Evolutionary conservation across 2,797 vertebrate species (phyloP), one percentile per base, ranked within the genome.

Genomic region (Tenualosa thibaudeaui): DNA sequence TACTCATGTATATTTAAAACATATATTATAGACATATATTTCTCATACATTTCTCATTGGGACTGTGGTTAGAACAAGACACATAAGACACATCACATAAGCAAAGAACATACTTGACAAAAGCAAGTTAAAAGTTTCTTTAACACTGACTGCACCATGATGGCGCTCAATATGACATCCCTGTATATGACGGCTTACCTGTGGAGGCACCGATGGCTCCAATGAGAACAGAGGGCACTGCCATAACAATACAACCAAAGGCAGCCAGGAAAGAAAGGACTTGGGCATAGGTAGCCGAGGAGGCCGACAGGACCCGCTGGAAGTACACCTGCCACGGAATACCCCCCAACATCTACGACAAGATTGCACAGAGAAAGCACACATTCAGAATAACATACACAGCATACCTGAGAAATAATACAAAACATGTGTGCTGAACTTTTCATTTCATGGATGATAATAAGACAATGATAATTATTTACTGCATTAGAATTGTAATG

Each of bases 251-350:
- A 89, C 98, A 99, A 83, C 98, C 98, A 3, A 99, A 98, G 82
- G 97, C 97, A 53, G 98, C 98, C 40, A 99, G 91, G 90, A 99
- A 97, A 84, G 98, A 99, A 19, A 99, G 94, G 82, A 99, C 96
- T 92, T 99, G 98, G 83, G 98, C 98, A 1, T 99, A 99, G 62
- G 96, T 97, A 91, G 98, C 98, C 89, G 98, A 99, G 89, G 98
- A 99, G 83, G 97, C 97, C 87, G 98, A 99, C 84, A 99, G 97
- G 88, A 99, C 98, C 90, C 98, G 92, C 91, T 99, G 98, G 92
- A 99, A 99, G 96, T 99, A 99, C 0, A 98, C 98, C 93, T 99
- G 98, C 98, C 98, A 99, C 24, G 98, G 98, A 89, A 99, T 98
- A 89, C 98, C 98, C 91, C 98, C 98, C 89, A 99, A 92, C 54